phyloP scores from a whole-genome alignment of 2,113 vertebrate genomes.

The Carlito syrichta region DNA sequence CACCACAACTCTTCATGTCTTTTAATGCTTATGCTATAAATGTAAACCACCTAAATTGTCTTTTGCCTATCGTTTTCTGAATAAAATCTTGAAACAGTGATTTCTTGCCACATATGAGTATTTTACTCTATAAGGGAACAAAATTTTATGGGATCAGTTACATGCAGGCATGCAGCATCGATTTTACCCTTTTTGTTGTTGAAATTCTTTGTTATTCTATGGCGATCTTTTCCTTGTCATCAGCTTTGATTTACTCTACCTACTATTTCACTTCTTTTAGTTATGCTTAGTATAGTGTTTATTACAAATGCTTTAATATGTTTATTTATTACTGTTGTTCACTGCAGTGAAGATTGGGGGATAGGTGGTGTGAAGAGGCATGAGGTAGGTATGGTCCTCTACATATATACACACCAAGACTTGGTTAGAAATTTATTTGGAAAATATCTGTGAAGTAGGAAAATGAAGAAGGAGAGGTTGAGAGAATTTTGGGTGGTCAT shows the following conservation, averaged over 20 bases:
- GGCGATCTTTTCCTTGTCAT: neutral
- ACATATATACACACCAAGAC: neutral
- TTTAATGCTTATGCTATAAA: neutral
- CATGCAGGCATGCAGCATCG: neutral
- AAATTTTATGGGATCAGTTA: neutral
- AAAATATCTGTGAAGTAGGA: neutral
- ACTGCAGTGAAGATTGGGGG: neutral
- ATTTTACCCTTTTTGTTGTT: neutral
- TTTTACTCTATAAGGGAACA: neutral
- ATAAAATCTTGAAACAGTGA: neutral
- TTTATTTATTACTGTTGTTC: neutral
- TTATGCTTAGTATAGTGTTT: neutral
- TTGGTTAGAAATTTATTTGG: neutral
- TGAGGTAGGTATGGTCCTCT: neutral
- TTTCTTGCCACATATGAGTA: neutral
- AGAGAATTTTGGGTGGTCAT: neutral
- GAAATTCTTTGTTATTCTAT: neutral
- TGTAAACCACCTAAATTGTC: neutral
- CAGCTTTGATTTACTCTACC: neutral
- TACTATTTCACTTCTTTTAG: neutral
- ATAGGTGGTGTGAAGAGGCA: neutral
- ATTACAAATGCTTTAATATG: neutral
- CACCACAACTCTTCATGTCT: neutral
- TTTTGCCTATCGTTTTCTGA: neutral
- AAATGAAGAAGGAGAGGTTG: neutral